Evolutionary conservation across 2,113 vertebrate species (phyloP), one percentile per base, ranked within the genome.

Genomic region (Thunnus maccoyii): DNA sequence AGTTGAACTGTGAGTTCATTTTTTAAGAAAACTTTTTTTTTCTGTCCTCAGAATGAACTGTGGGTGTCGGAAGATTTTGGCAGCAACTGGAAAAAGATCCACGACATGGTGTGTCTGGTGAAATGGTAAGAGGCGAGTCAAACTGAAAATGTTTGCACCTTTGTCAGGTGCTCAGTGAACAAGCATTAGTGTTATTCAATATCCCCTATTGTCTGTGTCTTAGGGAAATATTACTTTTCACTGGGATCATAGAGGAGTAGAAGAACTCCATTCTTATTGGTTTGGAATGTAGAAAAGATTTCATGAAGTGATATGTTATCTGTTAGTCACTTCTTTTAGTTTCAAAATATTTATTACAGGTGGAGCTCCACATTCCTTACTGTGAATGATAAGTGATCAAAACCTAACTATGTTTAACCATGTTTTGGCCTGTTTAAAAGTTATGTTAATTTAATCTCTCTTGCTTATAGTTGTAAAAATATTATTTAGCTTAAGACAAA

Each of bases 1-100:
- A 6, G 3, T 52, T 75, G 56, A 11, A 1, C 2, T n/a, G 4
- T 2, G 7, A 62, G 18, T 78, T 0, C 9, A 44, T 66, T 1
- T 5, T 73, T 68, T 30, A 70, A 68, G 32, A 55, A 8, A 18
- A 2, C 1, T 6, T 58, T 20, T 62, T 0, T 17, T 62, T 71
- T 64, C 15, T 58, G 1, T 51, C 92, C 91, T 86, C 94, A 99
- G 97, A 95, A 96, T 60, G 95, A 96, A 54, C 94, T 99, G 70
- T 99, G 97, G 97, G 73, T 98, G 82, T 97, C 97, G 72, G 94
- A 93, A 86, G 94, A 97, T 90, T 97, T 98, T 83, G 97, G 97
- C 41, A 91, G 44, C 75, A 95, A 56, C 56, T 99, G 97, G 97
- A 93, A 79, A 72, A 95, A 96, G 92, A 94, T 98, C 86, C 95